Base-by-base conservation (phyloP, 2,797 vertebrate species). In the Amblyraja radiata region DNA sequence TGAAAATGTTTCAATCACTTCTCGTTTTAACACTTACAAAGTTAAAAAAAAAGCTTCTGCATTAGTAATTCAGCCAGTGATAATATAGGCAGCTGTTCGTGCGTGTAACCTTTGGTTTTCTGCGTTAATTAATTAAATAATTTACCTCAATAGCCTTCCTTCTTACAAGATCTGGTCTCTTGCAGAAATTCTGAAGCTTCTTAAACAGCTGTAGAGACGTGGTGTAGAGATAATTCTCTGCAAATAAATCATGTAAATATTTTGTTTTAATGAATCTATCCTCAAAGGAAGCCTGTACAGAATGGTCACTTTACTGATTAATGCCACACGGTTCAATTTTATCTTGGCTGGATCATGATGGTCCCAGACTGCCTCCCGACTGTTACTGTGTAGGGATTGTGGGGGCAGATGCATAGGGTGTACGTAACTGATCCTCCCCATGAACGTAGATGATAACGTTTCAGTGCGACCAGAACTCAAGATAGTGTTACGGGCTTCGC, bases 281-380 rank as follows among this genome's bases (percentile, higher is more conserved):
- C 98, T 99, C 98, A 99, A 99, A 99, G 98, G 97, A 97, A 97
- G 98, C 98, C 97, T 97, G 36, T 97, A 97, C 97, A 99, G 99
- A 99, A 99, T 99, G 99, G 98, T 98, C 98, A 98, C 98, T 99
- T 99, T 99, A 98, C 97, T 98, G 99, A 99, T 99, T 99, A 99
- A 99, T 98, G 99, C 99, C 99, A 98, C 95, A 99, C 98, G 98
- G 98, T 98, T 98, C 97, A 96, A 97, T 96, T 97, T 97, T 99
- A 98, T 98, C 99, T 99, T 99, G 99, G 71, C 71, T 73, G 71
- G 71, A 25, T 73, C 16, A 21, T 23, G 21, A 73, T 73, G 71
- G 18, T 21, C 21, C 71, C 13, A 73, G 71, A 73, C 71, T 73
- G 71, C 71, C 18, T 73, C 6, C 71, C 71, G 71, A 21, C 4